Evolutionary conservation across 1,140 invertebrate species (phyloP).

Genomic region (Aphelenchoides avenae): DNA sequence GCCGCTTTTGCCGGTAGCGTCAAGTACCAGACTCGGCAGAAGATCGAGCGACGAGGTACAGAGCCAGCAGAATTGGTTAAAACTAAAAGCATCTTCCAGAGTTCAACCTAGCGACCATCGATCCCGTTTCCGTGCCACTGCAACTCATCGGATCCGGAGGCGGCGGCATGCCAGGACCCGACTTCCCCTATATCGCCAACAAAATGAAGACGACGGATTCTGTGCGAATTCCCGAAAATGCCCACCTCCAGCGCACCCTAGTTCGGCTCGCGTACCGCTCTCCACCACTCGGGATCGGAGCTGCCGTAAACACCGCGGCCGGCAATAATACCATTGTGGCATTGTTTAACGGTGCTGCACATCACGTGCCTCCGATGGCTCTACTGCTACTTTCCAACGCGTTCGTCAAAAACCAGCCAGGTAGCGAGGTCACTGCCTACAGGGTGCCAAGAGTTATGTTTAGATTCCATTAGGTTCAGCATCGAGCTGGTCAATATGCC

Average conservation of each 20-base stretch:
- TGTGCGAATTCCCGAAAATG: conserved; percentile 6
- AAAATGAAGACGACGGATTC: conserved; percentile 16
- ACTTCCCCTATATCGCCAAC: conserved; percentile 19
- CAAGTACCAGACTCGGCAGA: neutral
- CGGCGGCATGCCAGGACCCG: neutral
- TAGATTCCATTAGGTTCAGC: conserved; percentile 22
- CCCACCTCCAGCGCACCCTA: conserved; percentile 14
- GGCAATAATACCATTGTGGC: conserved; percentile 15
- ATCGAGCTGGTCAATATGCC: conserved; percentile 29
- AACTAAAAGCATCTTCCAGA: conserved; percentile 12
- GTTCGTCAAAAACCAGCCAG: conserved; percentile 19
- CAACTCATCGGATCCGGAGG: conserved; percentile 24
- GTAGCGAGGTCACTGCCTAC: conserved; percentile 10
- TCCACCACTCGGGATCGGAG: conserved; percentile 39
- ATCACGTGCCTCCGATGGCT: conserved; percentile 33
- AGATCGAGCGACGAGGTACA: neutral
- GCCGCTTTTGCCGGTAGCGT: conserved; percentile 8
- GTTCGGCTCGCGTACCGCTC: conserved; percentile 16
- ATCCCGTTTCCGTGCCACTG: conserved; percentile 22
- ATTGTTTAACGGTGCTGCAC: conserved; percentile 37
- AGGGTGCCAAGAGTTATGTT: neutral
- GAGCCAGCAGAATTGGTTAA: conserved; percentile 1
- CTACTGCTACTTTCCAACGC: conserved; percentile 38
- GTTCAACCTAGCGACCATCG: conserved; percentile 22
- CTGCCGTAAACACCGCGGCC: conserved; percentile 13